These are phyloP conservation scores for Nanger granti DNA, from an alignment of 2,113 vertebrate species.

Conservation along the genomic window DNA sequence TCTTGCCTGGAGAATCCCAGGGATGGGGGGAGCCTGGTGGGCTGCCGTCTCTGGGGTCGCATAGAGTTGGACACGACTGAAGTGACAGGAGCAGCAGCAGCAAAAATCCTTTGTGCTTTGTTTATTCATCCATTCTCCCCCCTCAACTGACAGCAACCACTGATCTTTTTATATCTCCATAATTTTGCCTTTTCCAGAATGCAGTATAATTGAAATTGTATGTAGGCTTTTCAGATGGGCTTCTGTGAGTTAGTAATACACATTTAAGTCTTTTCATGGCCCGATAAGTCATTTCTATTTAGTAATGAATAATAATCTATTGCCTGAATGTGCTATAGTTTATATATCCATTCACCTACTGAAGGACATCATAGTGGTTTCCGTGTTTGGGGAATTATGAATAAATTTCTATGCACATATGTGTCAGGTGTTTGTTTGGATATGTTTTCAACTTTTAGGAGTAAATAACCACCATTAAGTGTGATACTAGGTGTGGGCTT, in stretches of 20 bases:
- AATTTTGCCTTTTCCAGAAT: not conserved
- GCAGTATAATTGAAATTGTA: not conserved
- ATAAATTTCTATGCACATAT: not conserved
- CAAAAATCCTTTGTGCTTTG: not conserved
- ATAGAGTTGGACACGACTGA: accelerated
- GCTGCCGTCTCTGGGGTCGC: accelerated
- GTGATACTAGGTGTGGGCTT: not conserved
- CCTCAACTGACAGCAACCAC: not conserved
- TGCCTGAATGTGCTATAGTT: not conserved
- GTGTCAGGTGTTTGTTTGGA: not conserved
- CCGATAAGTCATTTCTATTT: not conserved
- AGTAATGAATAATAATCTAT: not conserved
- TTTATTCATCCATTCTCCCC: not conserved
- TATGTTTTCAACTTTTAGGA: not conserved
- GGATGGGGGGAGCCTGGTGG: no score
- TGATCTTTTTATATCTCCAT: not conserved
- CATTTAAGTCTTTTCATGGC: not conserved
- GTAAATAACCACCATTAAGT: not conserved
- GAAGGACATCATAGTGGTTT: not conserved
- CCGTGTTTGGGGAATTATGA: not conserved
- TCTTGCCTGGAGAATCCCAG: no score
- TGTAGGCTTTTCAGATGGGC: not conserved
- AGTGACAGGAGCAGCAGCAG: no score
- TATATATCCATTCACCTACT: not conserved
- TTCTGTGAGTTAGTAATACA: not conserved